A percentile compares a stretch with the other conserved stretches of the same genome.
These are phyloP conservation scores for Acanthopagrus latus DNA, from an alignment of 2,797 vertebrate genomes.

Conservation along the genomic window DNA sequence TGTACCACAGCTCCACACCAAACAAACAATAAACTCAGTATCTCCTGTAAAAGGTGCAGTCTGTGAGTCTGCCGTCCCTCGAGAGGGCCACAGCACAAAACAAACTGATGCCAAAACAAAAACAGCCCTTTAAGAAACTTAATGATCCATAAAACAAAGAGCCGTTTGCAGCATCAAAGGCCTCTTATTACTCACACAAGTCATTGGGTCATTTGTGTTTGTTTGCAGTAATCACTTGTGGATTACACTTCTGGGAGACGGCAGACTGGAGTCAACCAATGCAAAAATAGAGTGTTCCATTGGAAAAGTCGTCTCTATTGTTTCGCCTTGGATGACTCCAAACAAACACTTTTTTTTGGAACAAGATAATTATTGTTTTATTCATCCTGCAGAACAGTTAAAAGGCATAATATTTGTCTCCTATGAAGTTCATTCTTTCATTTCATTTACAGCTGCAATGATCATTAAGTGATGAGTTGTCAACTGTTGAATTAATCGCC, in stretches of 20 bases:
- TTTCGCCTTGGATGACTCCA: conserved; percentile 53
- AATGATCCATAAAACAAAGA: conserved; percentile 65
- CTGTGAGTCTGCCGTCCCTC: conserved; percentile 23
- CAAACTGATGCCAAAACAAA: conserved; percentile 56
- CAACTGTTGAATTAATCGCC: too few relatives aligned
- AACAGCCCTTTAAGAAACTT: conserved; percentile 46
- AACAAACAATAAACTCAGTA: conserved; percentile 37
- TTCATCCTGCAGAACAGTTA: conserved; percentile 22
- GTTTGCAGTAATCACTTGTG: conserved; percentile 59
- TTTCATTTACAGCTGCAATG: too few relatives aligned
- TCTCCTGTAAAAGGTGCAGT: conserved; percentile 31
- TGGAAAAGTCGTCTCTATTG: conserved; percentile 42
- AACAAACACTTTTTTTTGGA: conserved; percentile 36
- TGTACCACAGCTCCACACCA: conserved; percentile 43
- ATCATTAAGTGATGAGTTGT: too few relatives aligned
- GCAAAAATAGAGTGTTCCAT: conserved; percentile 34
- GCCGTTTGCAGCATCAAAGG: conserved; percentile 56
- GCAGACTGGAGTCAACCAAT: conserved; percentile 30
- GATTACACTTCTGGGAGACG: conserved; percentile 55
- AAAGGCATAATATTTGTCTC: conserved; percentile 29
- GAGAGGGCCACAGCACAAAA: conserved; percentile 34
- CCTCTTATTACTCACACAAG: conserved; percentile 50
- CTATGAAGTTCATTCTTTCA: neutral
- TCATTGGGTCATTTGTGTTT: conserved; percentile 62
- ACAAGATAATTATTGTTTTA: neutral